Evolutionary conservation across 2,888 invertebrate species (phyloP), one percentile per base, ranked within the genome.

Genomic region (Philereme transversata): DNA sequence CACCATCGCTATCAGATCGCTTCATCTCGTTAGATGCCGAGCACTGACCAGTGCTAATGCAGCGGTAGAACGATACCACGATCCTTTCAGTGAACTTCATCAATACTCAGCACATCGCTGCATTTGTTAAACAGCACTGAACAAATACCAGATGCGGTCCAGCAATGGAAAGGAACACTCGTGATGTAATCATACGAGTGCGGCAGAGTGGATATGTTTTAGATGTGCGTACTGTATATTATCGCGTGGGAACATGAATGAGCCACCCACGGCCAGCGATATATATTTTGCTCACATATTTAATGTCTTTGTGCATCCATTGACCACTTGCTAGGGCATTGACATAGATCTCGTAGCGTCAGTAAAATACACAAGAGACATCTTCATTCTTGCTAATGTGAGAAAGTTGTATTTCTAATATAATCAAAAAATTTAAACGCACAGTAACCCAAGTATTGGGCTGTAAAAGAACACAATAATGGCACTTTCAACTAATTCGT

Each of bases 211-310:
- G n/a, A n/a, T 33, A 10, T 45, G 35, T 49, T 49, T 6, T 49
- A 35, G 48, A 46, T 64, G 57, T 51, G n/a, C n/a, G n/a, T n/a
- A n/a, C n/a, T n/a, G 51, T 50, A 22, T 22, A 22, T 44, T 38
- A 67, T 60, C 34, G 63, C 63, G 64, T 60, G 51, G 60, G 56
- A 50, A 62, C 69, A 61, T 75, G 68, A 76, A 74, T 72, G 79
- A 75, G 64, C 74, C 74, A 64, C 72, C 49, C 44, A 54, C 60
- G 51, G 40, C 41, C 40, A 54, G 36, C 40, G 22, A 51, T 51
- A 57, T 62, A 47, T 47, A 56, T 60, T 55, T 59, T 59, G 54
- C 60, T 55, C 51, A 57, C 46, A 62, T 22, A 22, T 57, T 54
- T 43, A 50, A 46, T 41, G 45, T 54, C 11, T 52, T 33, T 41